phyloP scores from a whole-genome alignment of 2,797 vertebrate genomes.

The Enteromius trimaculatus region DNA sequence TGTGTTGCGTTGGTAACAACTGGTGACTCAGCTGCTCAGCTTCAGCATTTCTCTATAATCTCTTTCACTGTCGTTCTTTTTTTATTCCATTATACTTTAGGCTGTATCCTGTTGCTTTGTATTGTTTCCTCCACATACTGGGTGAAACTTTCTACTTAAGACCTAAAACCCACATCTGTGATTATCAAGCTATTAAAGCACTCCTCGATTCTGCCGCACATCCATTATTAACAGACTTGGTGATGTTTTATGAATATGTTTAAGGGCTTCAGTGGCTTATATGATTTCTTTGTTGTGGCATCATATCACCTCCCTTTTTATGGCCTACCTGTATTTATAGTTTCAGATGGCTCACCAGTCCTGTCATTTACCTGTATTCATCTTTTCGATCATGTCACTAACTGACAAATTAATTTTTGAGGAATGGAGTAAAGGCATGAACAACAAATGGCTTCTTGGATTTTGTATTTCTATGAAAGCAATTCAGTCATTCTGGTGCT shows the following conservation, averaged over 20 bases:
- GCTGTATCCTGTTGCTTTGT: neutral
- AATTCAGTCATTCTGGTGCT: neutral
- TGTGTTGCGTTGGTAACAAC: neutral
- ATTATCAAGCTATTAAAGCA: neutral
- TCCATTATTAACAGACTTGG: neutral
- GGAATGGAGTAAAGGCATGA: neutral
- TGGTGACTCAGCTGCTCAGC: neutral
- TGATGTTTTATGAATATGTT: neutral
- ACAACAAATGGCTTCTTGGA: neutral
- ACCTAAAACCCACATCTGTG: neutral
- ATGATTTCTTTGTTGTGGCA: neutral
- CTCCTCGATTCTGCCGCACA: neutral
- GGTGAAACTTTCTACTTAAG: neutral
- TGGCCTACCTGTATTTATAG: neutral
- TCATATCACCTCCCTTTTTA: neutral
- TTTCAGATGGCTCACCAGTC: neutral
- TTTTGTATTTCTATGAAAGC: neutral
- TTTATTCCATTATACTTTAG: neutral
- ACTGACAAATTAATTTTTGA: neutral
- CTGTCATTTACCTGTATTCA: neutral
- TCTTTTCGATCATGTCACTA: neutral
- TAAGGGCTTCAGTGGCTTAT: constrained; percentile 1
- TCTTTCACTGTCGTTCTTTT: neutral
- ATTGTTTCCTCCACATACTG: neutral
- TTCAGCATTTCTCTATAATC: neutral